phyloP scores from a whole-genome alignment of 1,140 invertebrate species.

The Drosophila pseudoananassae region DNA sequence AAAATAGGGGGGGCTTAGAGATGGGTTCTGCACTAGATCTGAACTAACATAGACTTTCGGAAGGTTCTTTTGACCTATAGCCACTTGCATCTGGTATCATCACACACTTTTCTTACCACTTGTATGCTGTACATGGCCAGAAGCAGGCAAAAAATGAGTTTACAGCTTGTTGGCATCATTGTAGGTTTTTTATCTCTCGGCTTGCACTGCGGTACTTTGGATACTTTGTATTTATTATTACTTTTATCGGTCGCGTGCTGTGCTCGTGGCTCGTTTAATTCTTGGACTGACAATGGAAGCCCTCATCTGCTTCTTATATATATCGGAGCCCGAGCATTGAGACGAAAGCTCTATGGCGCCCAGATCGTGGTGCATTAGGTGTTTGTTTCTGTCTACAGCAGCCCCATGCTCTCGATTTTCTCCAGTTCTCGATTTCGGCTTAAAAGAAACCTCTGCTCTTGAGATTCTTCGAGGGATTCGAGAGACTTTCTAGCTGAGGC shows the following conservation, averaged over 20 bases:
- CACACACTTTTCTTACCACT: conserved; percentile 12
- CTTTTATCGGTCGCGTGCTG: conserved; percentile 60
- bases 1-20: too few species aligned
- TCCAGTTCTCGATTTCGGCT: conserved; percentile 25
- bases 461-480: not conserved
- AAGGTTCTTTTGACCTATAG: too few species aligned
- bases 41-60: too few species aligned
- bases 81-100: not conserved
- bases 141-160: conserved; percentile 51
- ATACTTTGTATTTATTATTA: conserved; percentile 1
- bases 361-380: conserved; percentile 22
- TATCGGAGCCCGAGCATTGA: conserved; percentile 24
- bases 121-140: conserved; percentile 50
- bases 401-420: conserved; percentile 11
- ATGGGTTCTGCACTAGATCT: too few species aligned
- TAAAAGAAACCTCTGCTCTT: conserved; percentile 39
- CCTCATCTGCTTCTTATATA: conserved; percentile 69
- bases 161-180: conserved; percentile 23
- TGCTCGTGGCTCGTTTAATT: conserved; percentile 59
- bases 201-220: not conserved
- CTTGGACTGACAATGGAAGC: conserved; percentile 65
- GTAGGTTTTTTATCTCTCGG: not conserved
- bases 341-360: conserved; percentile 19
- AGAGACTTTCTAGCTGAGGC: conserved; percentile 23
- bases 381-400: too few species aligned